Evolutionary conservation across 2,113 vertebrate genomes (phyloP), one percentile per base, ranked within the genome.

Genomic region (Grammomys surdaster): DNA sequence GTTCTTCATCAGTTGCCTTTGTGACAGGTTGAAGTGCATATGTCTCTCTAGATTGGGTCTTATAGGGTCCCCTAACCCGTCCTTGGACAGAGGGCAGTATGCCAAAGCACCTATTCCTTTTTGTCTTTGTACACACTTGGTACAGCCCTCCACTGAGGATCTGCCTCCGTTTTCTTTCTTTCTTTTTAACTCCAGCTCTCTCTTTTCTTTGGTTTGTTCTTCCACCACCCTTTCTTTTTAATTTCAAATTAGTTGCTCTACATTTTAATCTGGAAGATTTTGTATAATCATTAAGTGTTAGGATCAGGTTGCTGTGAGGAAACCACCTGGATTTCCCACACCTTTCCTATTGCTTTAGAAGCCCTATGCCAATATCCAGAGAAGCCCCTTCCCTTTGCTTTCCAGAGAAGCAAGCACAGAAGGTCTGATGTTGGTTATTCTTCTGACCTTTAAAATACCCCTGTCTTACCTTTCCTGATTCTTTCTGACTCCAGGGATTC

Each of bases 361-460:
- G 65, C 17, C 12, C 58, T 22, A 22, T 4, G 54, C 60, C 4
- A 0, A 1, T 28, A 82, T 77, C 36, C 9, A 1, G 9, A 20
- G 13, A 76, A 46, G 48, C 69, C 46, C 13, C 56, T 63, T 12
- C 22, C 86, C 63, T 26, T 89, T 58, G 33, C 76, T 70, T 93
- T 89, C 56, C 13, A 76, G 56, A 85, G 67, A 56, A 65, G 36
- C 8, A 24, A 92, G 63, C 24, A 54, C 24, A 63, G 95, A 94
- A 76, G 51, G 54, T 56, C 28, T 89, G 40, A 78, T 56, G 20
- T 2, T 28, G 31, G 56, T 43, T 54, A 9, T 91, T 94, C n/a
- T 93, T 85, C 22, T 78, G 76, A 63, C 40, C 90, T 94, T 90
- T 51, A 6, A 48, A 67, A 92, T 48, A 81, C 75, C 9, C 40